Conservation (phyloP, 2,797 vertebrate genomes). For the Gymnothorax reevesii region DNA sequence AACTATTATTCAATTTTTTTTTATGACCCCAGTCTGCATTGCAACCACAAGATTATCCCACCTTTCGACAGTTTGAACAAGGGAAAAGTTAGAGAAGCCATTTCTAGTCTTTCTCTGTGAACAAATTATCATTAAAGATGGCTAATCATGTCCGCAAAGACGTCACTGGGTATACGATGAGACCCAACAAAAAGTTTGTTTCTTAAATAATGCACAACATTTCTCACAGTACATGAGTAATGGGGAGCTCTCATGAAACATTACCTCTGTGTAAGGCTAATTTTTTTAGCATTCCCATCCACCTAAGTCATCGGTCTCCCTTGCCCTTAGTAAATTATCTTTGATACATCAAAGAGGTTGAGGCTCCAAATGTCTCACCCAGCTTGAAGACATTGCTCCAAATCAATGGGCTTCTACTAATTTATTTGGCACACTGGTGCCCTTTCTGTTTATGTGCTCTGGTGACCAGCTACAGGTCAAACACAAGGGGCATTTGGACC, state of each 20-base stretch:
- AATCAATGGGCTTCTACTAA: background rate
- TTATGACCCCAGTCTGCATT: background rate
- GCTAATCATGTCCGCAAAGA: background rate
- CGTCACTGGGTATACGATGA: background rate
- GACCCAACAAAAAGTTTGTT: background rate
- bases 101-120: background rate
- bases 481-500: background rate
- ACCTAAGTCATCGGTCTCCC: background rate
- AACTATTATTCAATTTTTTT: background rate
- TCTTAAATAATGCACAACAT: background rate
- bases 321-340: background rate
- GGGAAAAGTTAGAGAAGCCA: background rate
- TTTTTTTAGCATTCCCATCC: background rate
- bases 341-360: background rate
- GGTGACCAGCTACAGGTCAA: slow-evolving; percentile 26
- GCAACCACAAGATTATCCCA: slow-evolving; percentile 15
- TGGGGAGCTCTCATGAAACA: background rate
- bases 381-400: background rate
- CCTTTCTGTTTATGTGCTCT: background rate
- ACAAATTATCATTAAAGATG: background rate
- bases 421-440: background rate
- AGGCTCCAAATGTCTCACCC: slow-evolving; percentile 3
- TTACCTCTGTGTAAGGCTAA: background rate
- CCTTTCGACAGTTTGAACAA: slow-evolving; percentile 5
- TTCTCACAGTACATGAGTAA: background rate